Evolutionary conservation across 1,140 invertebrate species (phyloP).

Genomic region (Hyles vespertilio): DNA sequence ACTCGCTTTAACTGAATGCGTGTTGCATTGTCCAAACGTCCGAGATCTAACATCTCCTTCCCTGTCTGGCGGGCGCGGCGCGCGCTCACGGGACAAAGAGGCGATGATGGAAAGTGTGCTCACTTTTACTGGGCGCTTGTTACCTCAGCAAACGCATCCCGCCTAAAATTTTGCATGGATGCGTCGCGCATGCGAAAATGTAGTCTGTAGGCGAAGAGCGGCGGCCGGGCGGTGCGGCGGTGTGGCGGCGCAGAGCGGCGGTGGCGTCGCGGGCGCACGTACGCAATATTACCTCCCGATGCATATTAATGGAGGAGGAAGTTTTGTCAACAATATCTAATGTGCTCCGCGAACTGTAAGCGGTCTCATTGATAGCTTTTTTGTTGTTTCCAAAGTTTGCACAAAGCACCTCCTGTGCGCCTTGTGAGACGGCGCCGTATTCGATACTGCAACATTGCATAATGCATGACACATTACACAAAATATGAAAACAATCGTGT

Average conservation of each 20-base stretch:
- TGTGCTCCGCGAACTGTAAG: conserved; percentile 54
- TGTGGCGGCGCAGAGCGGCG: conserved; percentile 32
- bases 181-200: conserved; percentile 66
- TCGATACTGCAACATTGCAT: conserved; percentile 56
- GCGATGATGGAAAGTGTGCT: conserved; percentile 48
- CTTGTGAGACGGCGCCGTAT: conserved; percentile 51
- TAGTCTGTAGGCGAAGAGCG: conserved; percentile 11
- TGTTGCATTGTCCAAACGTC: conserved; percentile 52
- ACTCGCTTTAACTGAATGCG: conserved; percentile 67
- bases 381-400: conserved; percentile 55
- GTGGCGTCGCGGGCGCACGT: conserved; percentile 57
- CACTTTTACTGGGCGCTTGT: conserved; percentile 58
- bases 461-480: conserved; percentile 29
- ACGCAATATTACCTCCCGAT: conserved; percentile 64
- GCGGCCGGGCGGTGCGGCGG: conserved; percentile 31
- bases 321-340: conserved; percentile 75
- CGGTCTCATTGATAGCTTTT: conserved; percentile 69
- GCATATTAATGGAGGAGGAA: conserved; percentile 72
- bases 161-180: conserved; percentile 74
- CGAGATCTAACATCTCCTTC: conserved; percentile 36
- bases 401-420: conserved; percentile 8
- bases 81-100: conserved; percentile 46
- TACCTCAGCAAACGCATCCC: conserved; percentile 68
- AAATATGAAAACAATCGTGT: conserved; percentile 43
- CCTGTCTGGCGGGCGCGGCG: conserved; percentile 47